phyloP scores from a whole-genome alignment of 2,113 vertebrate species.

The Hucho hucho region DNA sequence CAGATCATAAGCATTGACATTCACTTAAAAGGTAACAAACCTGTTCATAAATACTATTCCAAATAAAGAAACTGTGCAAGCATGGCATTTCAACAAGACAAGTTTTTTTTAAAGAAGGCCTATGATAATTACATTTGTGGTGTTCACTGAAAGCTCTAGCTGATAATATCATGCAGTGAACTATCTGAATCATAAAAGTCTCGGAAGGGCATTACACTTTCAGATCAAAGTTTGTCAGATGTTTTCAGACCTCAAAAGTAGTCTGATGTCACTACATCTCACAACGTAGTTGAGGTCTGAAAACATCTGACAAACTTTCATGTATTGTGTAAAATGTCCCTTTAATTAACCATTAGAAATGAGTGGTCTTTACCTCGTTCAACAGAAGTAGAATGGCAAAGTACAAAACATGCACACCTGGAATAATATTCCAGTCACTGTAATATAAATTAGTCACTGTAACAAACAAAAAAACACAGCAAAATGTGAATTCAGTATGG shows the following conservation, averaged over 20 bases:
- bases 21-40: constrained; percentile 45
- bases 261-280: too few relatives aligned
- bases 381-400: constrained; percentile 5
- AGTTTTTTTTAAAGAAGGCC: background rate
- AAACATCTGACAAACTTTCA: too few relatives aligned
- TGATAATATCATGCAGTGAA: background rate
- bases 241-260: too few relatives aligned
- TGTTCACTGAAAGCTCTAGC: background rate
- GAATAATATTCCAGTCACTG: background rate
- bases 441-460: background rate
- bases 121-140: constrained; percentile 9
- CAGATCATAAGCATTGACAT: constrained; percentile 45
- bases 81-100: constrained; percentile 38
- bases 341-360: background rate
- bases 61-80: constrained; percentile 57
- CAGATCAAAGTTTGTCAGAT: background rate
- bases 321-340: too few relatives aligned
- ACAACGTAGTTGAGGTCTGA: too few relatives aligned
- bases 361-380: background rate
- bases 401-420: constrained; percentile 14
- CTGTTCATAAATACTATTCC: constrained; percentile 20
- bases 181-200: background rate
- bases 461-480: background rate
- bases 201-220: background rate
- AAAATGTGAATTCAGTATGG: background rate